Evolutionary conservation across 92 coral and sea anemone genomes (phyloP).

Genomic region (Heliopora coerulea): DNA sequence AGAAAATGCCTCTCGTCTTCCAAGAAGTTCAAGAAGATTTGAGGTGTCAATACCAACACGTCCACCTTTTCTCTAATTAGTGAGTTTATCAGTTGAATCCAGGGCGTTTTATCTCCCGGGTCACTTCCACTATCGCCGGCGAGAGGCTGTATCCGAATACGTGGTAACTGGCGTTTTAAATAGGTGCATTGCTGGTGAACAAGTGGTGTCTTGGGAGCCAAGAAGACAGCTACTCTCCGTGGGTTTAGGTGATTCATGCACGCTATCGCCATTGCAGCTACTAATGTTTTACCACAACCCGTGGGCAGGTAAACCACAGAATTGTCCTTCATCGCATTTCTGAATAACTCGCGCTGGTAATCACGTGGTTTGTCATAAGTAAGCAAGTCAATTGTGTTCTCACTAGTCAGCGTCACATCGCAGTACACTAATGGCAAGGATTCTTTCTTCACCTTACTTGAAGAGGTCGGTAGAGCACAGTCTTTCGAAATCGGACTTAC

Average conservation of each 20-base stretch:
- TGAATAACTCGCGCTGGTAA: slow-evolving; percentile 74
- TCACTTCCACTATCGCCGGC: slow-evolving; percentile 53
- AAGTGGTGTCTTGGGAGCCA: slow-evolving; percentile 78
- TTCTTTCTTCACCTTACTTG: background rate
- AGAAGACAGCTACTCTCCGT: slow-evolving; percentile 78
- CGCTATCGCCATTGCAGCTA: slow-evolving; percentile 88
- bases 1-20: slow-evolving; percentile 57
- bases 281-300: slow-evolving; percentile 91
- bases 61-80: slow-evolving; percentile 63
- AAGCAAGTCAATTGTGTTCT: slow-evolving; percentile 49
- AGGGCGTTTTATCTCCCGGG: slow-evolving; percentile 55
- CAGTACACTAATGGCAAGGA: slow-evolving; percentile 65
- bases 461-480: background rate
- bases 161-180: slow-evolving; percentile 69
- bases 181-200: slow-evolving; percentile 90
- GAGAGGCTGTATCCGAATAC: slow-evolving; percentile 60
- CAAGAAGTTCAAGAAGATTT: slow-evolving; percentile 77
- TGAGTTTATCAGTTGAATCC: slow-evolving; percentile 56
- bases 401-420: slow-evolving; percentile 50
- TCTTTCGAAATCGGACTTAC: background rate
- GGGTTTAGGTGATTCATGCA: slow-evolving; percentile 89
- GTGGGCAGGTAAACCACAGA: slow-evolving; percentile 88
- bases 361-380: slow-evolving; percentile 75
- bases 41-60: slow-evolving; percentile 81
- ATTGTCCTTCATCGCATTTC: slow-evolving; percentile 67